A percentile compares a stretch with the other conserved stretches of the same genome.
Conservation (phyloP, 2,888 invertebrate species). For the Phymatocera aterrima region DNA sequence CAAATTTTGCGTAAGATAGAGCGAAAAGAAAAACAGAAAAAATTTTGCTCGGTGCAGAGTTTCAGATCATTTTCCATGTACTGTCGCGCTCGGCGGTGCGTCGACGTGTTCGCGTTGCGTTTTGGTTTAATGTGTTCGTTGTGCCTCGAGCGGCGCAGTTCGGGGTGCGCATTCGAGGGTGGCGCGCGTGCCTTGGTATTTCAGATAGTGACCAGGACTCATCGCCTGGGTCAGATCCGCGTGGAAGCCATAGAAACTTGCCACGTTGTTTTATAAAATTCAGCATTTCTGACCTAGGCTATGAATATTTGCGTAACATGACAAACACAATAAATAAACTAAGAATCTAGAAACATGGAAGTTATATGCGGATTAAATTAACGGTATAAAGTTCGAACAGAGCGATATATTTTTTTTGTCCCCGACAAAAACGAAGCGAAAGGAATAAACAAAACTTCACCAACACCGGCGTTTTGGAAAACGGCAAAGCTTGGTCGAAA, state of each 20-base stretch:
- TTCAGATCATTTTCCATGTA: background rate
- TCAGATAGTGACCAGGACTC: slow-evolving; percentile 45
- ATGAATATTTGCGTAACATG: background rate
- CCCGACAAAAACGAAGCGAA: too few relatives aligned
- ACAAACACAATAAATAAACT: background rate
- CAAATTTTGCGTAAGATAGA: too few relatives aligned
- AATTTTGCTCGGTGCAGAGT: background rate
- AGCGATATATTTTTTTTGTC: too few relatives aligned
- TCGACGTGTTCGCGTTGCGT: slow-evolving; percentile 35
- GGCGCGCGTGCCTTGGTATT: slow-evolving; percentile 39
- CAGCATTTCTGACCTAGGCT: background rate
- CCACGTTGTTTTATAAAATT: background rate
- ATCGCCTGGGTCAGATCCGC: slow-evolving; percentile 36
- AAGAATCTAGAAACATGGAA: background rate
- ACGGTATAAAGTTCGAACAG: too few relatives aligned
- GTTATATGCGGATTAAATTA: too few relatives aligned
- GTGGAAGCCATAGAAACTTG: background rate
- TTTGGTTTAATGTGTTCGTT: slow-evolving; percentile 36
- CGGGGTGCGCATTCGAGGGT: slow-evolving; percentile 42
- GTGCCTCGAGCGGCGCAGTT: slow-evolving; percentile 37
- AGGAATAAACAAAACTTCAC: too few relatives aligned
- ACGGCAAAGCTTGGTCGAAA: too few relatives aligned
- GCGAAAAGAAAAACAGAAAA: background rate
- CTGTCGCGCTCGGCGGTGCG: slow-evolving; percentile 14
- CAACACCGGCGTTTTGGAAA: too few relatives aligned